A percentile compares a stretch with the other conserved stretches of the same genome.
phyloP scores from a whole-genome alignment of 2,888 invertebrate species.

The Microplitis deprimator region DNA sequence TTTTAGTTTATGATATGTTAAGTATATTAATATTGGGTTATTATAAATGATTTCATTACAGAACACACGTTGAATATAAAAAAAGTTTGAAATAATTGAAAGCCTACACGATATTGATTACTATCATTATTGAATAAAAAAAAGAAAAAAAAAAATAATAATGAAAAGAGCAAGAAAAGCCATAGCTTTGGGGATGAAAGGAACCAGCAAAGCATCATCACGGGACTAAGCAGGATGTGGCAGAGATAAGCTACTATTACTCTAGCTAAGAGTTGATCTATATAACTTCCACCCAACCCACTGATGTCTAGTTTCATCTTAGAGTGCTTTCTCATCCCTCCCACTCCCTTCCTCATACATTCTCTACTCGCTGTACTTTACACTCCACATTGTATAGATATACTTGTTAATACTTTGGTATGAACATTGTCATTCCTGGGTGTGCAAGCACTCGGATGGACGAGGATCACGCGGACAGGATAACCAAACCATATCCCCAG shows the following conservation, averaged over 20 bases:
- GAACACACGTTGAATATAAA: not conserved
- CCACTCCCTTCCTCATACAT: not conserved
- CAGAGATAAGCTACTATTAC: slow-evolving; percentile 50
- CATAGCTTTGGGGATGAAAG: slow-evolving; percentile 1
- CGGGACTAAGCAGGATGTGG: slow-evolving; percentile 27
- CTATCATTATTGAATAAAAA: not conserved
- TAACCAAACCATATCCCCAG: slow-evolving; percentile 23
- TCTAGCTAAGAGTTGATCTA: slow-evolving; percentile 50
- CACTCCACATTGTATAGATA: slow-evolving; percentile 1
- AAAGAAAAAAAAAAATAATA: not conserved
- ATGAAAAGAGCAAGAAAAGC: not conserved
- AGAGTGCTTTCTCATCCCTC: not conserved
- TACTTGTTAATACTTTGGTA: not conserved
- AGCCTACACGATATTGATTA: not conserved
- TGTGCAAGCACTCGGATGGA: slow-evolving; percentile 26
- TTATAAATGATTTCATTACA: not conserved
- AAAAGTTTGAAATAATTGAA: not conserved
- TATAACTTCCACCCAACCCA: slow-evolving; percentile 14
- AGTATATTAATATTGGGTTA: no score
- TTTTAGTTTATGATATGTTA: no score
- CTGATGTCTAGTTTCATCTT: not conserved
- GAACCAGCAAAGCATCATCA: not conserved
- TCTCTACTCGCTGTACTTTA: not conserved
- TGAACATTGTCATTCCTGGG: slow-evolving; percentile 15
- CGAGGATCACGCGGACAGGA: slow-evolving; percentile 27